Evolutionary conservation across 2,797 vertebrate genomes (phyloP).

Genomic region (Amblyopsis hoosieri): DNA sequence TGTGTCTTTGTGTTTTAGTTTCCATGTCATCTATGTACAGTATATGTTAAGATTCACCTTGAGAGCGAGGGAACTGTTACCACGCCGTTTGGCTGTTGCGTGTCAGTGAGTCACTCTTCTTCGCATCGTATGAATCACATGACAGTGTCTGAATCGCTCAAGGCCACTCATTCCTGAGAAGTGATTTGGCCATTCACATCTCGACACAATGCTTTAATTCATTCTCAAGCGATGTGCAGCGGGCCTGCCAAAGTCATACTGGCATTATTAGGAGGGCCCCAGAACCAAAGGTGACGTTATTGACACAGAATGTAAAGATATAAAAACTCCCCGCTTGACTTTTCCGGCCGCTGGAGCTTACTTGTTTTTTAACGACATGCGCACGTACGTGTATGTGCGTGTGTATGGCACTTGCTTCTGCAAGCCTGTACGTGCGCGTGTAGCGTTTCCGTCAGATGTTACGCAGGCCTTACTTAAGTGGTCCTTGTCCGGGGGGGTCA

Average conservation of each 20-base stretch:
- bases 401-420: neutral
- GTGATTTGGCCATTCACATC: constrained; percentile 65
- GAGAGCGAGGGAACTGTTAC: constrained; percentile 42
- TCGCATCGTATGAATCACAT: constrained; percentile 58
- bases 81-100: constrained; percentile 57
- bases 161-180: constrained; percentile 73
- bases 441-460: neutral
- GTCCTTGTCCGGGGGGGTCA: constrained; percentile 43
- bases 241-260: constrained; percentile 41
- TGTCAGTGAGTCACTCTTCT: constrained; percentile 62
- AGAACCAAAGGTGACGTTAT: constrained; percentile 58
- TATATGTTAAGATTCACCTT: constrained; percentile 42
- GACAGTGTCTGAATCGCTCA: constrained; percentile 63
- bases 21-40: constrained; percentile 32
- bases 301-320: constrained; percentile 55
- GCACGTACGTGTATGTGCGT: constrained; percentile 9
- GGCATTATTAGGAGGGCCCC: constrained; percentile 52
- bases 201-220: constrained; percentile 67
- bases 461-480: neutral
- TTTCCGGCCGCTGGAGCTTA: constrained; percentile 29
- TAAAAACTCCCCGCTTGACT: constrained; percentile 34
- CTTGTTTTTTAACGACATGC: constrained; percentile 25
- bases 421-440: neutral
- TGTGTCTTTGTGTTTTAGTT: constrained; percentile 35
- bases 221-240: constrained; percentile 45